phyloP scores from a whole-genome alignment of 2,888 invertebrate genomes.

The Dynastes hyllus region DNA sequence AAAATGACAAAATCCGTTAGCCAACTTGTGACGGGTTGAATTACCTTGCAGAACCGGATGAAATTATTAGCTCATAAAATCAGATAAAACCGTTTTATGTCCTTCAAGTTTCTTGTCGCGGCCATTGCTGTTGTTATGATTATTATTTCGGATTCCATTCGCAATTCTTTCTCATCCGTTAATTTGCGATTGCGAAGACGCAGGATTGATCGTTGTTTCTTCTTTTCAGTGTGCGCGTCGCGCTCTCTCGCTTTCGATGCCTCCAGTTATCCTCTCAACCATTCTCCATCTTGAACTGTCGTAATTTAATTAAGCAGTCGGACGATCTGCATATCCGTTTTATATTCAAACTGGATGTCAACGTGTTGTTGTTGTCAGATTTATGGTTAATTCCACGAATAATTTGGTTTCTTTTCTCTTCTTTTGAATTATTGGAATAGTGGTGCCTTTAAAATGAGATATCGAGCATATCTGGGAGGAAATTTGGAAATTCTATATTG shows the following conservation, averaged over 20 bases:
- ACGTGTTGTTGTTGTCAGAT: not conserved
- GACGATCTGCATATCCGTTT: not conserved
- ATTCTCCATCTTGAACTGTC: conserved; percentile 1
- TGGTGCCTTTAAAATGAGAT: no score
- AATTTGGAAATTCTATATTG: not conserved
- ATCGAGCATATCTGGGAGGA: not conserved
- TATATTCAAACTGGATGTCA: conserved; percentile 15
- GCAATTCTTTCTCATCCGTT: conserved; percentile 10
- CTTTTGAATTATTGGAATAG: not conserved
- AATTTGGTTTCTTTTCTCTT: not conserved
- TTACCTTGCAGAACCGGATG: conserved; percentile 12
- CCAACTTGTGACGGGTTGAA: not conserved
- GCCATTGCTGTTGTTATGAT: not conserved
- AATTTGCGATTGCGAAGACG: not conserved
- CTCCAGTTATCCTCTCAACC: not conserved
- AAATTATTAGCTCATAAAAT: conserved; percentile 33
- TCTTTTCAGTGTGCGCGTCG: not conserved
- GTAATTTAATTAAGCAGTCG: conserved; percentile 11
- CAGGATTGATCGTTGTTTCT: conserved; percentile 11
- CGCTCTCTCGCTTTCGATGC: conserved; percentile 12
- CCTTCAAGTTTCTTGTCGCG: conserved; percentile 6
- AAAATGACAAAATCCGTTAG: conserved; percentile 1
- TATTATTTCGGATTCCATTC: conserved; percentile 22
- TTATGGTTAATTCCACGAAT: not conserved
- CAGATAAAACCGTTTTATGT: conserved; percentile 11